Percentiles rank a stretch among this genome's conserved stretches.
Evolutionary conservation across 2,797 vertebrate genomes (phyloP).

Genomic region (Rhyacichthys aspro): DNA sequence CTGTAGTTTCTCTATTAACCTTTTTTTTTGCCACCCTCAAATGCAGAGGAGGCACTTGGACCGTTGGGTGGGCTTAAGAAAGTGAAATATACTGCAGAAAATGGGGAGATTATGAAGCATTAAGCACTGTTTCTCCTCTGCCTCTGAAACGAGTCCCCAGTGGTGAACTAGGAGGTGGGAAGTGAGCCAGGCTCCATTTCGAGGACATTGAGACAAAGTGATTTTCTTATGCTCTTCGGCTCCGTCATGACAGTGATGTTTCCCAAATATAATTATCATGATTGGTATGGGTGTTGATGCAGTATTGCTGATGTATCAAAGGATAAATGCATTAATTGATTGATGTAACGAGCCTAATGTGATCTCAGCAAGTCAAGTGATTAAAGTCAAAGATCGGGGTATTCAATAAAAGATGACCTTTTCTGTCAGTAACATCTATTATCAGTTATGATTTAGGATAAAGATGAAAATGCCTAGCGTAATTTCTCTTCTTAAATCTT

Average conservation of each 20-base stretch:
- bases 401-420: slow-evolving; percentile 60
- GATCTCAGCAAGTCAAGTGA: slow-evolving; percentile 44
- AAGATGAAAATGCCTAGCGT: slow-evolving; percentile 41
- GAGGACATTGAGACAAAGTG: slow-evolving; percentile 10
- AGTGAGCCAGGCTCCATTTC: slow-evolving; percentile 24
- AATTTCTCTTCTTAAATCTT: slow-evolving; percentile 36
- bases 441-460: slow-evolving; percentile 37
- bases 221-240: slow-evolving; percentile 13
- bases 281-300: slow-evolving; percentile 45
- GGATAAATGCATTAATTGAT: slow-evolving; percentile 49
- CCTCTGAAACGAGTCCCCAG: slow-evolving; percentile 61
- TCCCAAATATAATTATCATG: slow-evolving; percentile 44
- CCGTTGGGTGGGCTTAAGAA: slow-evolving; percentile 18
- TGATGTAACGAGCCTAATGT: slow-evolving; percentile 49
- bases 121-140: slow-evolving; percentile 64
- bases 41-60: slow-evolving; percentile 29
- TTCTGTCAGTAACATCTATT: slow-evolving; percentile 51
- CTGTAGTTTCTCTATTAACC: not conserved
- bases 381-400: slow-evolving; percentile 50
- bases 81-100: slow-evolving; percentile 63
- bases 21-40: slow-evolving; percentile 11
- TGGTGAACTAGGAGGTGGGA: slow-evolving; percentile 35
- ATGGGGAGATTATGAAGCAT: slow-evolving; percentile 68
- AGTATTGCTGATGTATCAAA: slow-evolving; percentile 44
- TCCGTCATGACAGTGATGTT: slow-evolving; percentile 27